These are phyloP conservation scores for Tholera decimalis DNA, from an alignment of 2,888 invertebrate species.

Conservation along the genomic window DNA sequence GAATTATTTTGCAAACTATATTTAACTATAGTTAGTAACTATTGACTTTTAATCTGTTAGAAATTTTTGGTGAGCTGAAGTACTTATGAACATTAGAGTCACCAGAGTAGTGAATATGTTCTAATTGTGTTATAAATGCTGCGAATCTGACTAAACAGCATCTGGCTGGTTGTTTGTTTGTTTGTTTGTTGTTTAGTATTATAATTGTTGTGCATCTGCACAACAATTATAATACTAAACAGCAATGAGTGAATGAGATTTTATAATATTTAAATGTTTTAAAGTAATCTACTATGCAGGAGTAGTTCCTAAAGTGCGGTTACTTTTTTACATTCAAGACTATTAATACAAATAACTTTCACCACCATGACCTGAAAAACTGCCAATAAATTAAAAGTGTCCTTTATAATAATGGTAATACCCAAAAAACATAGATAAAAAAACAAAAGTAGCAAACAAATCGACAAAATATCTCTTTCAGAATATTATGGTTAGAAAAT, in stretches of 20 bases:
- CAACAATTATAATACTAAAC: no score
- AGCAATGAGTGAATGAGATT: no score
- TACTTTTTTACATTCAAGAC: background rate
- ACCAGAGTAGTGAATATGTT: no score
- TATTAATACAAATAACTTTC: background rate
- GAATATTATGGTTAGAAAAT: conserved; percentile 3
- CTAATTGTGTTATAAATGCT: no score
- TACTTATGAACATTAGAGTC: background rate
- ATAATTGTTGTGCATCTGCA: no score
- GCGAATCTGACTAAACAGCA: no score
- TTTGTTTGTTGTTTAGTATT: no score
- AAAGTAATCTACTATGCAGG: no score
- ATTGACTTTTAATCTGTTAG: background rate
- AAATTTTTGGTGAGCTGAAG: background rate
- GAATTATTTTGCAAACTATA: background rate
- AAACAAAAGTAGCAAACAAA: conserved; percentile 1
- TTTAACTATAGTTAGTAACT: no score
- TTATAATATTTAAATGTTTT: no score
- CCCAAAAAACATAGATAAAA: background rate
- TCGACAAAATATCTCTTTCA: background rate
- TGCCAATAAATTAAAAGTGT: background rate
- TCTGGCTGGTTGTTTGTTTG: no score
- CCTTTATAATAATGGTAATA: background rate
- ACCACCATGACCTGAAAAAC: background rate
- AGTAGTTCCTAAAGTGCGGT: no score